These are phyloP conservation scores for Tolmerus cingulatus DNA, from an alignment of 2,888 invertebrate genomes.

Conservation along the genomic window DNA sequence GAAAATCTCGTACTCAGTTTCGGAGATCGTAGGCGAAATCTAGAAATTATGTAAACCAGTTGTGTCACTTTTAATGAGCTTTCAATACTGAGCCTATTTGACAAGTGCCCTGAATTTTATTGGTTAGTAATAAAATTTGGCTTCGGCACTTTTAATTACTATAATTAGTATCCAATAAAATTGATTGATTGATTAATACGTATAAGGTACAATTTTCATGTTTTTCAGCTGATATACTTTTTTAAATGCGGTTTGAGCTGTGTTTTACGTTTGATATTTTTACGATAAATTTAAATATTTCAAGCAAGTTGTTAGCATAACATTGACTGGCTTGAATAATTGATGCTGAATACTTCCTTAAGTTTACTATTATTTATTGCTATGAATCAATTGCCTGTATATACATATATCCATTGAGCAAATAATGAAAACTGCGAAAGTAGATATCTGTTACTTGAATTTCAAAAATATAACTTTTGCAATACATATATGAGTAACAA, in stretches of 20 bases:
- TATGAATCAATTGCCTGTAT: too few species aligned
- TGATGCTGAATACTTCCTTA: neutral
- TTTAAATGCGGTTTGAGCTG: neutral
- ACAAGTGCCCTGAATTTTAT: neutral
- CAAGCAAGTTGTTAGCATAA: too few species aligned
- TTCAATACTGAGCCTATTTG: neutral
- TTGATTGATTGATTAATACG: neutral
- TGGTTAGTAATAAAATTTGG: neutral
- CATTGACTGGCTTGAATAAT: too few species aligned
- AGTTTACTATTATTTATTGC: too few species aligned
- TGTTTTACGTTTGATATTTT: neutral
- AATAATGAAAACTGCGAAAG: too few species aligned
- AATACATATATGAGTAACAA: too few species aligned
- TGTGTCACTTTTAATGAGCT: conserved; percentile 8
- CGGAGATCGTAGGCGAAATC: conserved; percentile 23
- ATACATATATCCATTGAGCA: too few species aligned
- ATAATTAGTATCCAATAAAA: neutral
- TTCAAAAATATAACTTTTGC: too few species aligned
- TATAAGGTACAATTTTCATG: neutral
- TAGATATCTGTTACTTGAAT: too few species aligned
- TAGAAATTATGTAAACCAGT: conserved; percentile 33
- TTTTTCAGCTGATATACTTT: neutral
- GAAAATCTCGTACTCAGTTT: neutral
- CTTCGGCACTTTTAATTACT: neutral
- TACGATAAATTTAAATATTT: neutral